A percentile compares a stretch with the other conserved stretches of the same genome.
phyloP scores from a whole-genome alignment of 2,113 vertebrate species.

The Tachysurus vachellii region DNA sequence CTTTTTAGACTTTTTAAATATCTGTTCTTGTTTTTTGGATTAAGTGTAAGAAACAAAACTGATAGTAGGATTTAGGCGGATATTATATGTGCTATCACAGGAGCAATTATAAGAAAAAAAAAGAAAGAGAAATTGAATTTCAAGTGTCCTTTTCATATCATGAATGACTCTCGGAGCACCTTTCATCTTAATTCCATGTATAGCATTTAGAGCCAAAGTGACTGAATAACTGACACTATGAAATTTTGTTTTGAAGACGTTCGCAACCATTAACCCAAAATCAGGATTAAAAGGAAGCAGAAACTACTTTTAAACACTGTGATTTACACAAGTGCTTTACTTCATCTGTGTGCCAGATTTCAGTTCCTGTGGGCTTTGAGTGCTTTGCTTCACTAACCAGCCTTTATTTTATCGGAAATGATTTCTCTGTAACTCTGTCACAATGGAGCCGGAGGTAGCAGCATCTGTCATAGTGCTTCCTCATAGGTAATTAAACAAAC shows the following conservation, averaged over 20 bases:
- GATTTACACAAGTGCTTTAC: constrained; percentile 13
- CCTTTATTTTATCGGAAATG: constrained; percentile 11
- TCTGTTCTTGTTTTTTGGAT: constrained; percentile 6
- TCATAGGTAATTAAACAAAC: constrained; percentile 34
- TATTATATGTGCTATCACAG: not conserved
- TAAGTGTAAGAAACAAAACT: constrained; percentile 2
- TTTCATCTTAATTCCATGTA: not conserved
- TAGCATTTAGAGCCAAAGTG: not conserved
- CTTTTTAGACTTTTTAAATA: not conserved
- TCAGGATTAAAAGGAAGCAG: not conserved
- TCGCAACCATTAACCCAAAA: not conserved
- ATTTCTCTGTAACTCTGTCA: constrained; percentile 10
- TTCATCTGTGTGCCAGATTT: constrained; percentile 16
- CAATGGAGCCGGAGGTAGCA: not conserved
- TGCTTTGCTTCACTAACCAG: not conserved
- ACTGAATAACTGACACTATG: not conserved
- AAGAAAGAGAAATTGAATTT: not conserved
- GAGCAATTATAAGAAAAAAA: not conserved
- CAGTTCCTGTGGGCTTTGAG: not conserved
- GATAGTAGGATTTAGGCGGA: constrained; percentile 8
- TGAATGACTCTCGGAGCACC: not conserved
- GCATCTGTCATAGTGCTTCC: constrained; percentile 1
- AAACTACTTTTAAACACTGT: constrained; percentile 16
- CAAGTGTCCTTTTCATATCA: constrained; percentile 9
- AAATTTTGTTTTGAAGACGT: too few relatives aligned